Evolutionary conservation across 2,113 vertebrate species (phyloP).

Genomic region (Percopsis transmontana): DNA sequence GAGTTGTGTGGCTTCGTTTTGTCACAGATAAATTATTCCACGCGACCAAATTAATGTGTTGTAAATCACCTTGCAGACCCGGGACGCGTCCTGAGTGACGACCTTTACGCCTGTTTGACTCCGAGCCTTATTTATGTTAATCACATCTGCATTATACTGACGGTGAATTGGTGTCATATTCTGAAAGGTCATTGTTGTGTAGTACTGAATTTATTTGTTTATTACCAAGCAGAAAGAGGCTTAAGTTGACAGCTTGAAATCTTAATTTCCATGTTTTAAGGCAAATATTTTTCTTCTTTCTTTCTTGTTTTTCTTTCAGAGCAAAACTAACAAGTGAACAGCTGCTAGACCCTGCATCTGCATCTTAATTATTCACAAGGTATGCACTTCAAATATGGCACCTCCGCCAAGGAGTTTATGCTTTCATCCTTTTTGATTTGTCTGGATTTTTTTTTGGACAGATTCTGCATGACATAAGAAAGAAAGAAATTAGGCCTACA

Average conservation of each 20-base stretch:
- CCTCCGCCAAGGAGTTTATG: no score
- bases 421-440: no score
- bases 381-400: slow-evolving; percentile 12
- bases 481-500: no score
- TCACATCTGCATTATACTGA: slow-evolving; percentile 72
- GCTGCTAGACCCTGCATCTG: slow-evolving; percentile 6
- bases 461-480: no score
- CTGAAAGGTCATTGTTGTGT: slow-evolving; percentile 64
- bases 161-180: slow-evolving; percentile 62
- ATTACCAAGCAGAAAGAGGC: background rate
- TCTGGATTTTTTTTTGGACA: no score
- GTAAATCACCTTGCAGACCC: slow-evolving; percentile 67
- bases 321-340: slow-evolving; percentile 19
- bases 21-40: slow-evolving; percentile 73
- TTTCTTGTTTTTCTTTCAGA: slow-evolving; percentile 25
- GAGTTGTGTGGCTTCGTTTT: slow-evolving; percentile 55
- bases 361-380: slow-evolving; percentile 24
- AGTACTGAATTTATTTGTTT: slow-evolving; percentile 27
- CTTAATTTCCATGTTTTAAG: background rate
- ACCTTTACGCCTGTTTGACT: slow-evolving; percentile 79
- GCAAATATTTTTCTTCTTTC: background rate
- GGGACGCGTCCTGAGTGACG: slow-evolving; percentile 73
- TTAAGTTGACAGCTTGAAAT: slow-evolving; percentile 4
- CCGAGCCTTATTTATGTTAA: slow-evolving; percentile 76
- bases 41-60: slow-evolving; percentile 75